A percentile compares a stretch with the other conserved stretches of the same genome.
Conservation (phyloP, 2,888 invertebrate species). For the Boloria euphrosyne region DNA sequence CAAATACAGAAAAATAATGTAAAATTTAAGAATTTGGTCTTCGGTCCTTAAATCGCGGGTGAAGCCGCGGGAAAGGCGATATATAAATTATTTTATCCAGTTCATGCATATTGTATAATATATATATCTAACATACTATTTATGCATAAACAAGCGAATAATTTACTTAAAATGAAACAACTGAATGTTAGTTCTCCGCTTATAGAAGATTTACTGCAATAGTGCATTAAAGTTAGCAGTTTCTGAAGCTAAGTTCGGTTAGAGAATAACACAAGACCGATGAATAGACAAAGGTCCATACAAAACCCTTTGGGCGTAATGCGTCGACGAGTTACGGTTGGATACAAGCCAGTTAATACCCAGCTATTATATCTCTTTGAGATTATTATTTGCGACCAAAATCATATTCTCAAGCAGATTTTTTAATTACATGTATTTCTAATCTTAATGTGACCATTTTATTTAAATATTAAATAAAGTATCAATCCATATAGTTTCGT, state of each 20-base stretch:
- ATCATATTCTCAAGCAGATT: no score
- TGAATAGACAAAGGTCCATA: constrained; percentile 40
- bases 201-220: constrained; percentile 21
- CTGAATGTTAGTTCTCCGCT: constrained; percentile 9
- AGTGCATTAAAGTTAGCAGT: constrained; percentile 31
- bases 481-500: no score
- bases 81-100: no score
- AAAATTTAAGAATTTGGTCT: no score
- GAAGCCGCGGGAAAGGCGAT: no score
- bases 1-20: no score
- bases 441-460: no score
- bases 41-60: no score
- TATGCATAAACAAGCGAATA: constrained; percentile 8
- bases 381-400: constrained; percentile 19
- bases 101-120: not conserved
- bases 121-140: not conserved
- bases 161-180: constrained; percentile 2
- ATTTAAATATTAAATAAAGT: no score
- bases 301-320: constrained; percentile 40
- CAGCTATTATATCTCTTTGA: constrained; percentile 34
- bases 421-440: no score
- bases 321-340: constrained; percentile 39
- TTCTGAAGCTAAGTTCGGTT: constrained; percentile 35
- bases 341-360: constrained; percentile 39
- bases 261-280: constrained; percentile 34